Base-by-base conservation (phyloP, 2,888 invertebrate species). In the Oscheius sp. region DNA sequence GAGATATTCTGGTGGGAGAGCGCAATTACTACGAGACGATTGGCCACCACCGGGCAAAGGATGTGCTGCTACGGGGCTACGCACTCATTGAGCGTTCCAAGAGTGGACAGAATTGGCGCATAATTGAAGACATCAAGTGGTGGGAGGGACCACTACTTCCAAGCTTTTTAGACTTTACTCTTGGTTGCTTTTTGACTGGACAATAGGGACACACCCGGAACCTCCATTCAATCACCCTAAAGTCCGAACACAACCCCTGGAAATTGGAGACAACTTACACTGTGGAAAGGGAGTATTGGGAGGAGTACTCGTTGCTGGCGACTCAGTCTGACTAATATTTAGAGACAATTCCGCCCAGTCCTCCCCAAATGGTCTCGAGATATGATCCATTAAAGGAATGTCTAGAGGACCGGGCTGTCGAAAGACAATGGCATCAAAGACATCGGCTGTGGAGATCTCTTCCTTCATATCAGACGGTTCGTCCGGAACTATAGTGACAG, bases 321-420 rank as follows among this genome's bases (percentile, higher is more conserved):
- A 55, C 18, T 55, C 21, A 55, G 5, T 6, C 21, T 55, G 49
- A 9, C 35, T 35, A 3, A 9, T 35, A 35, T 35, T 35, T 35
- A 6, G 35, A 35, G 35, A 35, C 35, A 35, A 3, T 9, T 35
- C 35, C 5, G 41, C 45, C 61, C 61, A 66, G 18, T 66, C 61
- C 43, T 61, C 61, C 35, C 61, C 69, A 43, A 56, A 69, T 25
- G 69, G 69, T n/a, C 55, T 23, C 5, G 69, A 69, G 25, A 69
- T 69, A 55, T 56, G 43, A 6, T 63, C 63, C 71, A 71, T 71
- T 18, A 78, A 74, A 18, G 78, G 80, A 69, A 80, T 80, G n/a
- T 77, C 76, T 23, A 82, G 55, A 1, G 82, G 82, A n/a, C 82
- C 82, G 7, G 82, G 82, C 13, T 81, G 76, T n/a, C 80, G 79